Evolutionary conservation across 2,797 vertebrate genomes (phyloP).

Genomic region (Chrysocyon brachyurus): DNA sequence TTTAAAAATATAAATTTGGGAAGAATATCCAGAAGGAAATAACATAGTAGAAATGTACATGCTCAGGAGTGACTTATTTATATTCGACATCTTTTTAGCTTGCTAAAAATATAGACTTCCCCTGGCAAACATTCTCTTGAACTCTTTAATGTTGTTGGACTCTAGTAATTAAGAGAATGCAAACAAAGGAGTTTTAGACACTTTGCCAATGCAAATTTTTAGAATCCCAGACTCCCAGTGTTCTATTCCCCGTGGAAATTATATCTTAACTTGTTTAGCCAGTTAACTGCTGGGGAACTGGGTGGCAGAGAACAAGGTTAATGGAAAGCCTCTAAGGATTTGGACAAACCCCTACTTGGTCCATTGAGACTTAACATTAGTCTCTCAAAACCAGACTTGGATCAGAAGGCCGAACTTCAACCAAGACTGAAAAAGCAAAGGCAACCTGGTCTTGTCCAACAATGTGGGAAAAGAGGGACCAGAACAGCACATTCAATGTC

Average conservation of each 20-base stretch:
- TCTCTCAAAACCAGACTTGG: neutral
- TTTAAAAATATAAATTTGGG: neutral
- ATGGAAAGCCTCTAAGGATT: neutral
- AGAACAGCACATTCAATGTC: neutral
- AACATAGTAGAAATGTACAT: neutral
- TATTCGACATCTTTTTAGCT: conserved; percentile 41
- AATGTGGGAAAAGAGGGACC: neutral
- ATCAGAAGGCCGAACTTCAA: neutral
- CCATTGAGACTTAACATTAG: neutral
- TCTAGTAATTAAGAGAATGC: conserved; percentile 15
- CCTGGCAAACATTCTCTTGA: neutral
- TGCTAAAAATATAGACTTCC: conserved; percentile 27
- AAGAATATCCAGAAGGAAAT: neutral
- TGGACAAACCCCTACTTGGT: neutral
- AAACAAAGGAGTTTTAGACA: conserved; percentile 14
- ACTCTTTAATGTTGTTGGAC: neutral
- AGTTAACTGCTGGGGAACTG: neutral
- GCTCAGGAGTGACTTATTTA: neutral
- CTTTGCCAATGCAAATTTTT: conserved; percentile 29
- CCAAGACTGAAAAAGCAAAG: neutral
- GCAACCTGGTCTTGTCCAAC: neutral
- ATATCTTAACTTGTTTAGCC: neutral
- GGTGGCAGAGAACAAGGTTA: neutral
- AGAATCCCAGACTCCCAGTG: neutral
- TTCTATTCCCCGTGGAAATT: neutral